These are phyloP conservation scores for Brienomyrus longianalis DNA, from an alignment of 2,113 vertebrate species.

Conservation along the genomic window DNA sequence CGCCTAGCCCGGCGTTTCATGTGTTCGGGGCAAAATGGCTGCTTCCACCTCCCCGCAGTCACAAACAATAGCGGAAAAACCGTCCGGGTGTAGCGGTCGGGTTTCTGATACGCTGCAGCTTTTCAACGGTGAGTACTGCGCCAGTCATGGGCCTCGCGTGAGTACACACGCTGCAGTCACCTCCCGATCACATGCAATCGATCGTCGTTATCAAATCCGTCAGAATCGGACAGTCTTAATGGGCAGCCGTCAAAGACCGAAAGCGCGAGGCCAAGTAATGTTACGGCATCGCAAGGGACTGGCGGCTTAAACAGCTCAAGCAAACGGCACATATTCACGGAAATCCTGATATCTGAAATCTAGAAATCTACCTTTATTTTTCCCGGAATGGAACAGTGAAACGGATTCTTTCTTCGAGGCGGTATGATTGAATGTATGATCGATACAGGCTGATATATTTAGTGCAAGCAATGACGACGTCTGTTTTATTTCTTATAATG, in stretches of 20 bases:
- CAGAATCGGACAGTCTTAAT: background rate
- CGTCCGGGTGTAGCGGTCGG: constrained; percentile 49
- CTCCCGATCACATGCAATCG: constrained; percentile 33
- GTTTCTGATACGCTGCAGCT: constrained; percentile 56
- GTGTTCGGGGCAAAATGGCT: constrained; percentile 80
- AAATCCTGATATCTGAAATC: background rate
- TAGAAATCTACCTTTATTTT: background rate
- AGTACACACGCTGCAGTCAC: constrained; percentile 8
- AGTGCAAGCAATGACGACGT: background rate
- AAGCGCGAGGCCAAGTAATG: background rate
- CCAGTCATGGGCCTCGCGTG: no score
- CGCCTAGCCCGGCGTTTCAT: constrained; percentile 62
- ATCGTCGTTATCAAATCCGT: background rate
- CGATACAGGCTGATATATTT: background rate
- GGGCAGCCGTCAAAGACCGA: background rate
- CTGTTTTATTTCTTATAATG: background rate
- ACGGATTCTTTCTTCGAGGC: background rate
- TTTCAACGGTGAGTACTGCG: constrained; percentile 53
- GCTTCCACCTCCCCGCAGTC: constrained; percentile 81
- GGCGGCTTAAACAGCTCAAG: background rate
- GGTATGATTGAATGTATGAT: background rate
- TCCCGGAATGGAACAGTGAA: background rate
- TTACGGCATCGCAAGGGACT: background rate
- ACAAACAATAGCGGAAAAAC: constrained; percentile 75
- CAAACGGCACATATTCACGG: background rate